phyloP scores from a whole-genome alignment of 2,113 vertebrate species.

The Neotragus moschatus region DNA sequence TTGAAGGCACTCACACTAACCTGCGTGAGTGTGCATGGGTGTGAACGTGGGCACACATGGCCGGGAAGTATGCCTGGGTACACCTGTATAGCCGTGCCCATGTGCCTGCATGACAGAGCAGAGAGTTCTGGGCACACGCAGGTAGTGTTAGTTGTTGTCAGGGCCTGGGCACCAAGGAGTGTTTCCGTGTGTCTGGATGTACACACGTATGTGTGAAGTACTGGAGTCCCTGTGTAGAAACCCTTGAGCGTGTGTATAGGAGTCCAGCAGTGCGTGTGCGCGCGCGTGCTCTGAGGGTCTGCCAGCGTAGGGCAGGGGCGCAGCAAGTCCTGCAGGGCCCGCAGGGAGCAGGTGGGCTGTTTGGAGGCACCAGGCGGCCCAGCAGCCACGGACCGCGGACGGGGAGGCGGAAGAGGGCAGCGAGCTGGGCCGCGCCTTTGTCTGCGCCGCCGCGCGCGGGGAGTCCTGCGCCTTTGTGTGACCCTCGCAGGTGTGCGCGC shows the following conservation, averaged over 20 bases:
- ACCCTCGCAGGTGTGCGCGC: conserved; percentile 66
- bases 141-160: not conserved
- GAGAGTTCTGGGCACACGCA: not conserved
- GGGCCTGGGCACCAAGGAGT: not conserved
- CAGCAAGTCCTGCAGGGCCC: not conserved
- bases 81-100: not conserved
- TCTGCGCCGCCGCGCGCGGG: conserved; percentile 68
- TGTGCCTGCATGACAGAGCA: not conserved
- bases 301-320: not conserved
- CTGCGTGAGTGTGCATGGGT: not conserved
- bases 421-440: conserved; percentile 53
- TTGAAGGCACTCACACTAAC: not conserved
- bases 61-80: not conserved
- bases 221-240: not conserved
- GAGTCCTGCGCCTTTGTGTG: conserved; percentile 57
- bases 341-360: not conserved
- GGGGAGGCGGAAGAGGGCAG: not conserved
- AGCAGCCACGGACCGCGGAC: not conserved
- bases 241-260: not conserved
- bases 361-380: not conserved
- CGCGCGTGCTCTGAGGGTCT: not conserved
- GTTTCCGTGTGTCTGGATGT: not conserved
- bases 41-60: not conserved
- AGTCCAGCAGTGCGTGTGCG: not conserved
- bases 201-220: not conserved